Conservation (phyloP, 2,888 invertebrate species). For the Callinectes sapidus region DNA sequence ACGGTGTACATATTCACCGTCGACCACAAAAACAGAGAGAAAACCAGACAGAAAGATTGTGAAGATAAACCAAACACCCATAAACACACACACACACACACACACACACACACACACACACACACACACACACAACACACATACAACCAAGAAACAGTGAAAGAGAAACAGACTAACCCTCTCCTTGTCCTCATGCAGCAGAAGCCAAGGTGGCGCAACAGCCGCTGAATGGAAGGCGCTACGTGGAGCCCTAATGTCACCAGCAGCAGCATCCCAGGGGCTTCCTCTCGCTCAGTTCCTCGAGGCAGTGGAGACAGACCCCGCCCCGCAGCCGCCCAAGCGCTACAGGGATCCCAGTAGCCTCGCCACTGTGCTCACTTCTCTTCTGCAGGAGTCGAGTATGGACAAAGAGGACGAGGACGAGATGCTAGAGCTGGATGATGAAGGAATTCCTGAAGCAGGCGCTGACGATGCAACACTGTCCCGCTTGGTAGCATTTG, state of each 20-base stretch:
- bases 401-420: conserved; percentile 34
- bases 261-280: neutral
- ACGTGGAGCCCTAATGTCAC: neutral
- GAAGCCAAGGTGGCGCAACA: neutral
- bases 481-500: conserved; percentile 25
- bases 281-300: neutral
- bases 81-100: neutral
- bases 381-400: conserved; percentile 27
- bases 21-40: no score
- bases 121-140: neutral
- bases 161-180: neutral
- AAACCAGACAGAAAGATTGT: neutral
- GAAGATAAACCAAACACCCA: neutral
- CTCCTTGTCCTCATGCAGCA: neutral
- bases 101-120: neutral
- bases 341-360: neutral
- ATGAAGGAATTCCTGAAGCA: neutral
- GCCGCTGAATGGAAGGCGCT: neutral
- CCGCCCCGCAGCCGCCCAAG: neutral
- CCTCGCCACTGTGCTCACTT: conserved; percentile 29
- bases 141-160: neutral
- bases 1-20: no score
- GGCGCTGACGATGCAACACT: conserved; percentile 5
- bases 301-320: neutral
- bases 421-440: neutral